Evolutionary conservation across 1,140 invertebrate genomes (phyloP), one percentile per base, ranked within the genome.

Genomic region (Psilanteris sp.): DNA sequence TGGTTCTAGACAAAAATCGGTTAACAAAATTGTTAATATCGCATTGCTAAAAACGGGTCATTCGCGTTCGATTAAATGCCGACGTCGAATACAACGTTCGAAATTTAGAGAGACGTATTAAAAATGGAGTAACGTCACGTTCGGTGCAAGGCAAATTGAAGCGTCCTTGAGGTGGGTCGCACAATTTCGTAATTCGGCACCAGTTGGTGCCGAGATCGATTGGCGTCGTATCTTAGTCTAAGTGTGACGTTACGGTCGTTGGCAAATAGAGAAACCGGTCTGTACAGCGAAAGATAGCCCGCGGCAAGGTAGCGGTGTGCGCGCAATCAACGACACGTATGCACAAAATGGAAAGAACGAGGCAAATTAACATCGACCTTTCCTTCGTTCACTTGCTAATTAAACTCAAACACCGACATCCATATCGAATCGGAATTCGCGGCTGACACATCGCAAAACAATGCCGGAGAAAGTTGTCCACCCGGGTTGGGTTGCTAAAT

Each of bases 1-100:
- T 27, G 96, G 96, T 91, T 97, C 96, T 97, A 86, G 85, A 85
- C 61, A 80, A 11, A 37, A n/a, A n/a, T n/a, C n/a, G n/a, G n/a
- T n/a, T 81, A 75, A 67, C 62, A 41, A 57, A 48, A 22, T 26
- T 8, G 26, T 57, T 43, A 36, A 24, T 34, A n/a, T n/a, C n/a
- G n/a, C n/a, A n/a, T n/a, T n/a, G n/a, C n/a, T n/a, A n/a, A n/a
- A n/a, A n/a, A n/a, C n/a, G n/a, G n/a, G n/a, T n/a, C n/a, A n/a
- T n/a, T n/a, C n/a, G n/a, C n/a, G n/a, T n/a, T n/a, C n/a, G n/a
- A n/a, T n/a, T n/a, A n/a, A n/a, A n/a, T n/a, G n/a, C n/a, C n/a
- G n/a, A n/a, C n/a, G n/a, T n/a, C n/a, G n/a, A n/a, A n/a, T n/a
- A n/a, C n/a, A n/a, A n/a, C n/a, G n/a, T n/a, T n/a, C n/a, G n/a